Percentiles rank a stretch among this genome's conserved stretches.
Conservation (phyloP, 2,888 invertebrate species). For the Melolontha melolontha region DNA sequence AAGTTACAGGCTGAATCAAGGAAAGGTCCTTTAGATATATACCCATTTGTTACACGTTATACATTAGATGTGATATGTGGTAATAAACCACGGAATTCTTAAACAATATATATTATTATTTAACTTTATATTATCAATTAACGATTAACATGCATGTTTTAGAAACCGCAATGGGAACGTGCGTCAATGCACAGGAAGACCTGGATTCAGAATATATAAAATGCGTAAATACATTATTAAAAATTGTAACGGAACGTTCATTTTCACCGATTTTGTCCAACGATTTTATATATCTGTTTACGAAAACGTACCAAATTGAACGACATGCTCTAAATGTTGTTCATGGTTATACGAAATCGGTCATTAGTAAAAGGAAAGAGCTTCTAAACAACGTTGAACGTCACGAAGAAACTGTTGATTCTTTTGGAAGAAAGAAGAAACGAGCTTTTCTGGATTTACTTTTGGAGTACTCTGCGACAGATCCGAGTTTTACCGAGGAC, state of each 20-base stretch:
- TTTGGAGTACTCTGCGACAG: slow-evolving; percentile 53
- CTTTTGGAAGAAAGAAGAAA: slow-evolving; percentile 36
- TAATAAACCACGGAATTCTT: slow-evolving; percentile 51
- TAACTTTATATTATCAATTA: too few relatives aligned
- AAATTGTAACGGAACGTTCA: slow-evolving; percentile 49
- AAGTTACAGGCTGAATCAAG: slow-evolving; percentile 30
- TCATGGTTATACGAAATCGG: slow-evolving; percentile 69
- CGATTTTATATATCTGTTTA: slow-evolving; percentile 66
- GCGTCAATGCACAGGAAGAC: slow-evolving; percentile 76
- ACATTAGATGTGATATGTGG: slow-evolving; percentile 73
- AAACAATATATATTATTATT: too few relatives aligned
- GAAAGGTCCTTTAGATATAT: slow-evolving; percentile 65
- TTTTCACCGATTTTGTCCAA: slow-evolving; percentile 66
- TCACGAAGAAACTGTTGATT: slow-evolving; percentile 19
- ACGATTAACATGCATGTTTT: neutral
- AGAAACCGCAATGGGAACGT: slow-evolving; percentile 79
- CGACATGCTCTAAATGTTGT: slow-evolving; percentile 65
- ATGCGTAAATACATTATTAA: slow-evolving; percentile 70
- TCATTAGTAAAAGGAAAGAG: slow-evolving; percentile 67
- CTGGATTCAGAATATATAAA: slow-evolving; percentile 77
- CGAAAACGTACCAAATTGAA: slow-evolving; percentile 70
- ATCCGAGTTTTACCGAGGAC: slow-evolving; percentile 57
- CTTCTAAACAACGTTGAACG: neutral
- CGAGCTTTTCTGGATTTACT: slow-evolving; percentile 47
- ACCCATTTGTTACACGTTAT: slow-evolving; percentile 71